Evolutionary conservation across 2,888 invertebrate species (phyloP), one percentile per base, ranked within the genome.

Genomic region (Hemithea aestivaria): DNA sequence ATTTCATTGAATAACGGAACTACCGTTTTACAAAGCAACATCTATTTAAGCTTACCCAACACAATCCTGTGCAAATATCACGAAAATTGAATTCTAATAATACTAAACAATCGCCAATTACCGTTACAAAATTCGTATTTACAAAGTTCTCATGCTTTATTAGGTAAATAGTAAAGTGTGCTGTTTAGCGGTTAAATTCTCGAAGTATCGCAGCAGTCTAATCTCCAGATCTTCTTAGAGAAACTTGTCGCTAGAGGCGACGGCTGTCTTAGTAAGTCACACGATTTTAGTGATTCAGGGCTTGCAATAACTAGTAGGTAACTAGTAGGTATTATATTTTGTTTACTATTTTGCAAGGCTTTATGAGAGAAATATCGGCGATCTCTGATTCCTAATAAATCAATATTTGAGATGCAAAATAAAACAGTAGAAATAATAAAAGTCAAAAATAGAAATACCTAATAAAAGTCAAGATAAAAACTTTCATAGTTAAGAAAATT

Each of bases 211-310:
- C 55, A 49, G 59, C 49, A 49, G 59, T 51, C 53, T 73, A 74
- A 78, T 80, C 74, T 72, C 48, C 49, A 66, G 66, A 80, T 78
- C 76, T 77, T 73, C 74, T 67, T 59, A 64, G 72, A 64, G 72
- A 62, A 72, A 71, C 70, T 62, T 73, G 76, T 74, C 73, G 71
- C 76, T 62, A 44, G 43, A 44, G 66, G 73, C 67, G 66, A 73
- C 62, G 57, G 66, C 71, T 70, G 72, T 71, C 69, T 73, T 64
- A 63, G 66, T 72, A 73, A 33, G 36, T 36, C 72, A 75, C 73
- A 73, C 66, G 64, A 62, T 61, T 61, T 56, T 59, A 43, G 32
- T 35, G 23, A 57, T 50, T 48, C 51, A 73, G 66, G 71, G 68
- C 56, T 66, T 61, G 45, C 16, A 16, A 4, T 16, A 4, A 16